These are phyloP conservation scores for Colostygia pectinataria DNA, from an alignment of 2,888 invertebrate species.

Conservation along the genomic window DNA sequence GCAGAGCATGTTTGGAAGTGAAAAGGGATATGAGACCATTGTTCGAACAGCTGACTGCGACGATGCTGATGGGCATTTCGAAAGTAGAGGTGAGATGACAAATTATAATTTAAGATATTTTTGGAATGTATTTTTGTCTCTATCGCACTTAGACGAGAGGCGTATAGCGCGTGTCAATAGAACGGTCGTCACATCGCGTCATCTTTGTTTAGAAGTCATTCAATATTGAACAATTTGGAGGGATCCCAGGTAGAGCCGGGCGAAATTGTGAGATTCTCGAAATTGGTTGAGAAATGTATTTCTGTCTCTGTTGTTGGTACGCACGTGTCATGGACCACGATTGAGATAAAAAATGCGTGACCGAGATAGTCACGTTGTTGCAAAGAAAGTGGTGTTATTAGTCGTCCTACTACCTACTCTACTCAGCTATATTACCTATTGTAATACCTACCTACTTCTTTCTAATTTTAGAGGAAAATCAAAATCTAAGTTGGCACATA, in stretches of 20 bases:
- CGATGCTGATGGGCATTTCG: slow-evolving; percentile 86
- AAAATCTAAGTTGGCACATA: no score
- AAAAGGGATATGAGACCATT: slow-evolving; percentile 86
- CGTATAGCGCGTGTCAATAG: slow-evolving; percentile 49
- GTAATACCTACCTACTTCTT: background rate
- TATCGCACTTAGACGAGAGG: slow-evolving; percentile 52
- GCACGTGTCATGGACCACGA: slow-evolving; percentile 36
- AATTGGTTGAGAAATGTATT: slow-evolving; percentile 70
- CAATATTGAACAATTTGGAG: slow-evolving; percentile 55
- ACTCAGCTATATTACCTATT: background rate
- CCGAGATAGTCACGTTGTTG: slow-evolving; percentile 44
- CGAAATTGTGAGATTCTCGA: slow-evolving; percentile 57
- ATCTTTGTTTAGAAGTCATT: slow-evolving; percentile 77
- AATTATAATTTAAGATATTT: slow-evolving; percentile 57
- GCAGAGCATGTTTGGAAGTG: slow-evolving; percentile 84
- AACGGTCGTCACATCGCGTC: slow-evolving; percentile 64
- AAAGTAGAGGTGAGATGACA: slow-evolving; percentile 81
- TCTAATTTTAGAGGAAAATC: no score
- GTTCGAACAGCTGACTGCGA: slow-evolving; percentile 85
- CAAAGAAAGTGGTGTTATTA: background rate
- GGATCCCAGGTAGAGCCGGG: slow-evolving; percentile 44
- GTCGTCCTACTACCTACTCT: background rate
- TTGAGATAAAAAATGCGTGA: slow-evolving; percentile 44
- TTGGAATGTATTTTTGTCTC: slow-evolving; percentile 70
- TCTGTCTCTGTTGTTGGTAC: slow-evolving; percentile 61